These are phyloP conservation scores for Forpus xanthops DNA, from an alignment of 2,797 vertebrate genomes.

Conservation along the genomic window DNA sequence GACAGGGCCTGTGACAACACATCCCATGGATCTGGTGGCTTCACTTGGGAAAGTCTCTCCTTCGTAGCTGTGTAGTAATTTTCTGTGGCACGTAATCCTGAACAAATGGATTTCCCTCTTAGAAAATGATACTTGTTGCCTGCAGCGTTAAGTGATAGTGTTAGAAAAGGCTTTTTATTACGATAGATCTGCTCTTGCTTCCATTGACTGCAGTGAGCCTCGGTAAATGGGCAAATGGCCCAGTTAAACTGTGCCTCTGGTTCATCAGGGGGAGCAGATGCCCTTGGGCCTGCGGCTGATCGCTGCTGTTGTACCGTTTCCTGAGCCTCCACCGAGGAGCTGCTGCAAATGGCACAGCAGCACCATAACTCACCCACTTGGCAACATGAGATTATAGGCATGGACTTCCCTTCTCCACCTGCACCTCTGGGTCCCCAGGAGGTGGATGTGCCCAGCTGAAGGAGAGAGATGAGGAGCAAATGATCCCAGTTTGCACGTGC, in stretches of 20 bases:
- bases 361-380: rapidly evolving
- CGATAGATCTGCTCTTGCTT: background rate
- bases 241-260: rapidly evolving
- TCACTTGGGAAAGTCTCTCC: background rate
- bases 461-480: background rate
- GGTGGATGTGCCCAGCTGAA: background rate
- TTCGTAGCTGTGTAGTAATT: background rate
- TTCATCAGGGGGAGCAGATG: background rate
- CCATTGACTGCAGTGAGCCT: rapidly evolving
- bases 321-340: background rate
- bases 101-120: background rate
- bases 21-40: background rate
- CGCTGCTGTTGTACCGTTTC: background rate
- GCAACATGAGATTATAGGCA: rapidly evolving
- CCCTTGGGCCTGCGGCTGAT: background rate
- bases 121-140: background rate
- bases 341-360: background rate
- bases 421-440: rapidly evolving
- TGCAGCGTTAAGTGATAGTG: background rate
- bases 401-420: background rate
- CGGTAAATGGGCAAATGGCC: rapidly evolving
- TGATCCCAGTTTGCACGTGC: background rate
- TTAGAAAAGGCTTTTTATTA: background rate
- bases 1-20: background rate
- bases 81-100: background rate